These are phyloP conservation scores for Digitonthophagus gazella DNA, from an alignment of 2,888 invertebrate genomes.

Conservation along the genomic window DNA sequence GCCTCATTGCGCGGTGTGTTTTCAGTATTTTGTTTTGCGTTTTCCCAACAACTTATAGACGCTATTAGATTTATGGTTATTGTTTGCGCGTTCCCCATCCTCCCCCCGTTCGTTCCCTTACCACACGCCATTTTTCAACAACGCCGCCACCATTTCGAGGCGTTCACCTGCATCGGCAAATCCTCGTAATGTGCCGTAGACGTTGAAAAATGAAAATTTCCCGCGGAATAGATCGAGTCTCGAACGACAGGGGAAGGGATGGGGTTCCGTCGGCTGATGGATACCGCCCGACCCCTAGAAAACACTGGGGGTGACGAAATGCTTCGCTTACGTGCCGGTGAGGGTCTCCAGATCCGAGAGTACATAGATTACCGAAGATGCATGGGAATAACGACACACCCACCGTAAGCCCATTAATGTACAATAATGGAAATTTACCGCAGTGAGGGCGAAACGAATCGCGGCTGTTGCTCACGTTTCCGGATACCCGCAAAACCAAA, in stretches of 20 bases:
- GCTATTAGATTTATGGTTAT: neutral
- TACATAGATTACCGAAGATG: neutral
- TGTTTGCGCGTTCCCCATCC: neutral
- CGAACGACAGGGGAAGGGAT: neutral
- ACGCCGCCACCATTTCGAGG: neutral
- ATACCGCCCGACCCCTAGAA: neutral
- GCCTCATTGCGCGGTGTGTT: no score
- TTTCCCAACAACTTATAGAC: neutral
- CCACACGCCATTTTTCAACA: neutral
- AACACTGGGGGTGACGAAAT: neutral
- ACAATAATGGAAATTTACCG: neutral
- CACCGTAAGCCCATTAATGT: neutral
- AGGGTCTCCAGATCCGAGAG: neutral
- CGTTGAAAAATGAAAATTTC: neutral
- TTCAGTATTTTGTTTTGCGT: no score
- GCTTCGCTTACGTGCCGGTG: neutral
- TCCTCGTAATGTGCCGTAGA: neutral
- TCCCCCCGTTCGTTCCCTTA: neutral
- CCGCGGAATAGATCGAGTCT: neutral
- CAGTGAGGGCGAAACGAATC: neutral
- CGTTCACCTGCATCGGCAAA: neutral
- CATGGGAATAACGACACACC: neutral
- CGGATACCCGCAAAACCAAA: neutral
- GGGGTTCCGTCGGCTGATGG: neutral
- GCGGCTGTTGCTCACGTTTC: neutral